phyloP scores from a whole-genome alignment of 2,797 vertebrate genomes.

The Pseudochirops corinnae region DNA sequence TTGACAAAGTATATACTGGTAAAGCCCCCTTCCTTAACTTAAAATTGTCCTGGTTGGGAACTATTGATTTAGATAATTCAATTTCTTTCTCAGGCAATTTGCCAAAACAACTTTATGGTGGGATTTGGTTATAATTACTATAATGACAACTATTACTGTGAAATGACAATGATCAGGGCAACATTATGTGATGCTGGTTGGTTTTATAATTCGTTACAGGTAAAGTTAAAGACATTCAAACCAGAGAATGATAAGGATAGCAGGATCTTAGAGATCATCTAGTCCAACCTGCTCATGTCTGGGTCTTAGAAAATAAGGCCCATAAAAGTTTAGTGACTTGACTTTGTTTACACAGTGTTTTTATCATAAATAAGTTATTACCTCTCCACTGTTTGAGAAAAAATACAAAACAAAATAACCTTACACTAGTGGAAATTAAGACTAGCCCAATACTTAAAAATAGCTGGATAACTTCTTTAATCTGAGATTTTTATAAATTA shows the following conservation, averaged over 20 bases:
- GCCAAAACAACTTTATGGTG: background rate
- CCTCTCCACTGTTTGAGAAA: conserved; percentile 39
- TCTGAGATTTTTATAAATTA: background rate
- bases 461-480: conserved; percentile 39
- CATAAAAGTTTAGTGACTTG: background rate
- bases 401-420: background rate
- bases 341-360: background rate
- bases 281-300: background rate
- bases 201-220: background rate
- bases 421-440: conserved; percentile 7
- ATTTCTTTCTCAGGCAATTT: background rate
- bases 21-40: background rate
- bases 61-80: background rate
- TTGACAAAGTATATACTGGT: background rate
- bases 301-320: background rate
- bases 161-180: background rate
- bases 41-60: background rate
- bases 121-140: background rate
- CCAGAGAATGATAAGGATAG: background rate
- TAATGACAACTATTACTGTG: background rate
- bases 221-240: background rate
- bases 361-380: conserved; percentile 26
- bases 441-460: conserved; percentile 24
- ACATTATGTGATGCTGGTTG: background rate
- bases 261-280: background rate